Conservation (phyloP, 2,113 vertebrate genomes). For the Desmodus rotundus region DNA sequence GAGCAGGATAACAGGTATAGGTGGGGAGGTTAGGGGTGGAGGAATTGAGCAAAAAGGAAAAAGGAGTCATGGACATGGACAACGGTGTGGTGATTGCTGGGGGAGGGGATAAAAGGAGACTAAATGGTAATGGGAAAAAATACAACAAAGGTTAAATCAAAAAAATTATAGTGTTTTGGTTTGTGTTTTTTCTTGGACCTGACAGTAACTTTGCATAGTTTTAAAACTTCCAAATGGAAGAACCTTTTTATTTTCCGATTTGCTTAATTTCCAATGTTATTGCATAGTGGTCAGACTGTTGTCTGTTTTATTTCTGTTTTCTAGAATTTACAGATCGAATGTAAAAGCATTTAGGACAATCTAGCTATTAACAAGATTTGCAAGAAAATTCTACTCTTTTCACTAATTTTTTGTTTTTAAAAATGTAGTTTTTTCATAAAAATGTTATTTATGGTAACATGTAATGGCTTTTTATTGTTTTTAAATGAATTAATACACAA, state of each 20-base stretch:
- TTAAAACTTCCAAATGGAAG: background rate
- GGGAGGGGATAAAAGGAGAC: too few species aligned
- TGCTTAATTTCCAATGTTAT: background rate
- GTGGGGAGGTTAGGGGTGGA: too few species aligned
- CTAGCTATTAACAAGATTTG: background rate
- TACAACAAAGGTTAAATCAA: too few species aligned
- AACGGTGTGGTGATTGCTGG: too few species aligned
- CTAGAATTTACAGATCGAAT: background rate
- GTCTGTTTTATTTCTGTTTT: slow-evolving; percentile 11
- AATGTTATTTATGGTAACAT: background rate
- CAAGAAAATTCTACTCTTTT: background rate
- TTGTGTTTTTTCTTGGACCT: background rate
- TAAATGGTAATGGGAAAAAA: too few species aligned
- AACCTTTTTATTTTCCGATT: background rate
- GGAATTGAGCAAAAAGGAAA: too few species aligned
- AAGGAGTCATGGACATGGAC: too few species aligned
- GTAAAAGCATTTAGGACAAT: background rate
- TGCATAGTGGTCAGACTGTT: background rate
- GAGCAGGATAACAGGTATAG: too few species aligned
- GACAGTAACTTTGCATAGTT: background rate
- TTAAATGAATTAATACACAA: background rate
- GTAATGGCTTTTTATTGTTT: background rate
- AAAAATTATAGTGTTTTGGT: background rate
- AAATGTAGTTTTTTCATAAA: background rate
- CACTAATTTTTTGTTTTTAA: background rate